Conservation (phyloP, 2,888 invertebrate species). For the Orgyia antiqua region DNA sequence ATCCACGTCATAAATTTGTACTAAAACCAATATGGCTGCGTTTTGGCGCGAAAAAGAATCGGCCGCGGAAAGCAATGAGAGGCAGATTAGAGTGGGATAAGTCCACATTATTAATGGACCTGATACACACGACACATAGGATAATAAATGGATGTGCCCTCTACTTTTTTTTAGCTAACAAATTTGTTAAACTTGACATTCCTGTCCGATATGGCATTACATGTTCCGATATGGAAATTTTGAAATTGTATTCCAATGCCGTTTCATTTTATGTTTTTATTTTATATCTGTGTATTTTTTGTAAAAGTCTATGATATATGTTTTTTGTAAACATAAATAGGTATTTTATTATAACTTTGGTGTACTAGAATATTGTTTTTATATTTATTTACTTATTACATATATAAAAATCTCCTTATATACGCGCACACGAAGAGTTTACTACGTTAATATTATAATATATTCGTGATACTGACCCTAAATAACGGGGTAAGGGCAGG, state of each 20-base stretch:
- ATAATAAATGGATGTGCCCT: slow-evolving; percentile 59
- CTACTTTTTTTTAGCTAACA: slow-evolving; percentile 33
- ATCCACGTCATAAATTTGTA: slow-evolving; percentile 71
- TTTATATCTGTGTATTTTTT: too few relatives aligned
- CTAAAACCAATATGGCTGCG: slow-evolving; percentile 55
- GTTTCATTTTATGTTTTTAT: not conserved
- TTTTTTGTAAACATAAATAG: too few relatives aligned
- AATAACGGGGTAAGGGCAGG: too few relatives aligned
- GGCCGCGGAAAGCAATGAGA: slow-evolving; percentile 73
- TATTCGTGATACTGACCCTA: too few relatives aligned
- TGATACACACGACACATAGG: slow-evolving; percentile 65
- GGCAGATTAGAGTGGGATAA: slow-evolving; percentile 72
- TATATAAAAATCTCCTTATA: too few relatives aligned
- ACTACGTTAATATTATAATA: too few relatives aligned
- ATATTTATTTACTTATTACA: too few relatives aligned
- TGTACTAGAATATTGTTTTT: too few relatives aligned
- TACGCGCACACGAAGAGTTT: too few relatives aligned
- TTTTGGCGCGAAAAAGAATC: slow-evolving; percentile 70
- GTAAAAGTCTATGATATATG: too few relatives aligned
- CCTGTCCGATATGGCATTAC: slow-evolving; percentile 21
- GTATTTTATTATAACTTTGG: too few relatives aligned
- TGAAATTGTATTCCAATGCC: slow-evolving; percentile 4
- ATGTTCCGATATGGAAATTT: slow-evolving; percentile 13
- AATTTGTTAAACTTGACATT: slow-evolving; percentile 29
- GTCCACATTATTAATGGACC: slow-evolving; percentile 73